A percentile compares a stretch with the other conserved stretches of the same genome.
Conservation (phyloP, 2,113 vertebrate genomes). For the Prolemur simus region DNA sequence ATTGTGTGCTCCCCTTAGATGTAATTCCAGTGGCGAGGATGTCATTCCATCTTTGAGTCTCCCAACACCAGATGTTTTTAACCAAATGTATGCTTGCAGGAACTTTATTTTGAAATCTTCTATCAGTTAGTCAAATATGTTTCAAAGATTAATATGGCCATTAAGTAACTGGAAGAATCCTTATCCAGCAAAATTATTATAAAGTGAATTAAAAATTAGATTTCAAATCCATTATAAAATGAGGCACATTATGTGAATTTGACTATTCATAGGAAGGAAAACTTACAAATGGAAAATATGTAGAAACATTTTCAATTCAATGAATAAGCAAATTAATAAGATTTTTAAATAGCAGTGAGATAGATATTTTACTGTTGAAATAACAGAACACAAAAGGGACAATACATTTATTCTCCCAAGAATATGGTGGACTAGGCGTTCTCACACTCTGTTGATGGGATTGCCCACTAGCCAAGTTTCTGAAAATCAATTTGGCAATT, state of each 20-base stretch:
- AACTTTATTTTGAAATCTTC: background rate
- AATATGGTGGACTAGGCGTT: background rate
- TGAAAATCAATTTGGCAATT: background rate
- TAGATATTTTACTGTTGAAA: background rate
- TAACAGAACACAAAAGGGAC: slow-evolving; percentile 3
- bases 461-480: background rate
- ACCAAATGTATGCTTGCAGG: background rate
- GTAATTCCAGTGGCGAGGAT: background rate
- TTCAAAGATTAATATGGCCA: background rate
- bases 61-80: background rate
- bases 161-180: background rate
- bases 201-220: slow-evolving; percentile 43
- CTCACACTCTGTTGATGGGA: background rate
- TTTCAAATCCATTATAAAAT: slow-evolving; percentile 23
- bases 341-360: slow-evolving; percentile 31
- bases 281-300: background rate
- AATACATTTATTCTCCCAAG: background rate
- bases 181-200: slow-evolving; percentile 3
- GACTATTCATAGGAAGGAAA: background rate
- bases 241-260: slow-evolving; percentile 27
- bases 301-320: slow-evolving; percentile 33
- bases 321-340: slow-evolving; percentile 54
- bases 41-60: background rate
- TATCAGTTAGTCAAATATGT: background rate
- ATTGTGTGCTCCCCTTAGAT: accelerated